Base-by-base conservation (phyloP, 2,888 invertebrate genomes). In the Fragum whitleyi region DNA sequence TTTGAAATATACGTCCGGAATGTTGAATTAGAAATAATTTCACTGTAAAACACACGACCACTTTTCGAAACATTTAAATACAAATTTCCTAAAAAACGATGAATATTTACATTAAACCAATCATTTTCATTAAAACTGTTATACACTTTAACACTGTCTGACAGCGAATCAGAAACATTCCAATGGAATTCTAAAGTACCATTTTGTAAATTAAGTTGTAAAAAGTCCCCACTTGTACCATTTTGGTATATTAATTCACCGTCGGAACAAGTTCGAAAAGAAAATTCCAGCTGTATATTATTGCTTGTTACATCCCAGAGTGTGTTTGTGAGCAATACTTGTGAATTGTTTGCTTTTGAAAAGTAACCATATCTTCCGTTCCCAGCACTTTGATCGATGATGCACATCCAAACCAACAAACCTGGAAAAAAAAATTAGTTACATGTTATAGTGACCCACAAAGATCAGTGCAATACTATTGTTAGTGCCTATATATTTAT, bases 231-330 rank as follows among this genome's bases (percentile, higher is more conserved):
- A 7, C 65, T 77, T 14, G 71, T 59, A 42, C 86, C 87, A 55
- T 51, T 81, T 74, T 89, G 88, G 77, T 79, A 83, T 59, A 89
- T 73, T 67, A 89, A 77, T 73, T 86, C 80, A 28, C 87, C 88
- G 59, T 80, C 77, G 1, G 81, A 83, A 73, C 88, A 89, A 36
- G 88, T 87, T 68, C 82, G 75, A 75, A 87, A 89, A 57, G 87
- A 86, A 62, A 89, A 86, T 29, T 86, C 86, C 51, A 80, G 86
- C 59, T 77, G 76, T 61, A 76, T 80, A 51, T 76, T 77, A 59
- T 62, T 81, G 1, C 32, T 57, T 11, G 62, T 55, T n/a, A 87
- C 79, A 47, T 79, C 68, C 79, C 87, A 83, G n/a, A 73, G 70
- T 32, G 74, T 80, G 19, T 79, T 69, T 26, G 28, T 39, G 5